A percentile compares a stretch with the other conserved stretches of the same genome.
phyloP scores from a whole-genome alignment of 2,797 vertebrate genomes.

The Podargus strigoides region DNA sequence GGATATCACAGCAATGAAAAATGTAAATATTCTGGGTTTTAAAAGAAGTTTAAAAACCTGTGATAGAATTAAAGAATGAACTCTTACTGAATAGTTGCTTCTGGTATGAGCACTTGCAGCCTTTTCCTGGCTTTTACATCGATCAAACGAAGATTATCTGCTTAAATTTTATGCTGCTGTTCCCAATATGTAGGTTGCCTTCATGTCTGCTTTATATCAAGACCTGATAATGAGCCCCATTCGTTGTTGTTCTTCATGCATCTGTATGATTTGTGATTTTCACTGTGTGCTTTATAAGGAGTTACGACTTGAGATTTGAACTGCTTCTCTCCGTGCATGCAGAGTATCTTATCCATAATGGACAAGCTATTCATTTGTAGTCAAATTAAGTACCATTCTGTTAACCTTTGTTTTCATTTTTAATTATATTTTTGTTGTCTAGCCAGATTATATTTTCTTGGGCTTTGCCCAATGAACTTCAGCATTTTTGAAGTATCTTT shows the following conservation, averaged over 20 bases:
- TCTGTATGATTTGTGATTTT: background rate
- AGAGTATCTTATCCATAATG: background rate
- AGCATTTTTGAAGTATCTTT: background rate
- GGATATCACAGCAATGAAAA: background rate
- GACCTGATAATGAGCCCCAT: background rate
- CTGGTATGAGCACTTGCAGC: background rate
- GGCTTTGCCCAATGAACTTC: background rate
- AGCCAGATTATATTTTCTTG: background rate
- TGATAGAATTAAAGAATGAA: background rate
- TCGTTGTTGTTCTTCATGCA: background rate
- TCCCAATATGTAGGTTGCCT: background rate
- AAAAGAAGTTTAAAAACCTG: background rate
- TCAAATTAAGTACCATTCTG: conserved; percentile 5
- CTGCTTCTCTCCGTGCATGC: background rate
- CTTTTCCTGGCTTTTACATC: background rate
- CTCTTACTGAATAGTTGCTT: background rate
- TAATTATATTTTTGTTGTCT: conserved; percentile 2
- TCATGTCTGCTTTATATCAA: background rate
- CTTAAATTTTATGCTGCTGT: background rate
- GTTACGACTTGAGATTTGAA: background rate
- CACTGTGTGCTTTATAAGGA: background rate
- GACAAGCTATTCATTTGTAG: conserved; percentile 24
- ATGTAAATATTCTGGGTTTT: background rate
- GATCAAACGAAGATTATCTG: background rate
- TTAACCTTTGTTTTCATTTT: conserved; percentile 14